Base-by-base conservation (phyloP, 2,888 invertebrate species). In the Ametastegia equiseti region DNA sequence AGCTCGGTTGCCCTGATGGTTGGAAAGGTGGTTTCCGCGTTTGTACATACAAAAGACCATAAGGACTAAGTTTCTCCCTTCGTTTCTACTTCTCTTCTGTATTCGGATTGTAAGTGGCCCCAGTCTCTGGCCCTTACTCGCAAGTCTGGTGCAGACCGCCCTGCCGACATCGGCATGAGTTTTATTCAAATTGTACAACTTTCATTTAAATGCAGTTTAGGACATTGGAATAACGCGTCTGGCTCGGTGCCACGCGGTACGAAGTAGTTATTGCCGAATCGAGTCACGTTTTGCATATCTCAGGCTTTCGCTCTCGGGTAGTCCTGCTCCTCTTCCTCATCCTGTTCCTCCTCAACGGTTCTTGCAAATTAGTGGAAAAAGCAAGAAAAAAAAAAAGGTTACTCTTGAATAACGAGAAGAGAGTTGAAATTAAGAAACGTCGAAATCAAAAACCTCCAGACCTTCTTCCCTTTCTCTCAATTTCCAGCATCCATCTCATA, bases 231-330 rank as follows among this genome's bases (percentile, higher is more conserved):
- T 84, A 85, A 84, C 80, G 84, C 81, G 82, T 80, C 82, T 85
- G 85, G 85, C 85, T 80, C 45, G 39, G 65, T 83, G 85, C 85
- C 84, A 84, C 81, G 54, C 79, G 30, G 42, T 19, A 71, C n/a
- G n/a, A 80, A 82, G 82, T 82, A 82, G 84, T 84, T 83, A 84
- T 84, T 86, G 84, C 82, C 84, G 82, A 85, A 83, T 85, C 85
- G 81, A 81, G 81, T 84, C 85, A 84, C 85, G 84, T 85, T 82
- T 85, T 82, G 83, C 82, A 80, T 82, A 81, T 81, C 83, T 77
- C 80, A 80, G 82, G 69, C 77, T 60, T 27, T 57, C n/a, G 4
- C 15, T n/a, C 27, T 27, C 57, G 3, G 5, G 6, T 42, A 5
- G 6, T 84, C 80, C 81, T 67, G 80, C 77, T 81, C 63, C 47